phyloP scores from a whole-genome alignment of 1,140 invertebrate species.

The Venturia canescens region DNA sequence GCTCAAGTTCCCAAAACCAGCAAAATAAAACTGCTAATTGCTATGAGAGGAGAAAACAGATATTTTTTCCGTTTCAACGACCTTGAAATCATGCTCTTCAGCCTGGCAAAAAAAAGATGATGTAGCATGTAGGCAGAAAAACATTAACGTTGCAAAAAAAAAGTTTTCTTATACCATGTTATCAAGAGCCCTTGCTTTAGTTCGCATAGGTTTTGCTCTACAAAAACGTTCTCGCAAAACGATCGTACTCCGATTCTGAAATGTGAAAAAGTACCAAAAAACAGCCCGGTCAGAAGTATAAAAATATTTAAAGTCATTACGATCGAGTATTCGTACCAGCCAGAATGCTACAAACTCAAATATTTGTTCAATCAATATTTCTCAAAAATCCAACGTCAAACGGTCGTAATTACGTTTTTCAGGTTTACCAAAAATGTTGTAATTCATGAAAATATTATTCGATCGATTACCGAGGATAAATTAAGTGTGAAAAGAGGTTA shows the following conservation, averaged over 20 bases:
- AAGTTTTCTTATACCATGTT: conserved; percentile 10
- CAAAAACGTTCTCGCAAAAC: conserved; percentile 33
- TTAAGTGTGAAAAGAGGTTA: too few relatives aligned
- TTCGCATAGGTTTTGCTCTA: conserved; percentile 21
- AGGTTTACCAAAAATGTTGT: too few relatives aligned
- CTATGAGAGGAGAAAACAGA: background rate
- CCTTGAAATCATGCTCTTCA: conserved; percentile 20
- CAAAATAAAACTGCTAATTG: background rate
- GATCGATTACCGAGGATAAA: too few relatives aligned
- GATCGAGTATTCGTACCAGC: too few relatives aligned
- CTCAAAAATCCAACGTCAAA: background rate
- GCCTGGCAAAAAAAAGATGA: conserved; percentile 11
- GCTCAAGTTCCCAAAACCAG: background rate
- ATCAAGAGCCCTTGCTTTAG: conserved; percentile 3
- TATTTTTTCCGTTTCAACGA: background rate
- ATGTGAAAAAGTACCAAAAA: conserved; percentile 22
- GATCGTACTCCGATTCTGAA: conserved; percentile 33
- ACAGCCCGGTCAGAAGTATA: background rate
- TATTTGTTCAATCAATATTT: background rate
- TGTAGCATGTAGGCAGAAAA: conserved; percentile 8
- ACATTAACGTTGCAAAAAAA: conserved; percentile 13
- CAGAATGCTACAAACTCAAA: background rate
- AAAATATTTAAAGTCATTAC: too few relatives aligned
- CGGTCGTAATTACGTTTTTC: too few relatives aligned
- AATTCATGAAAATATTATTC: too few relatives aligned